phyloP scores from a whole-genome alignment of 2,113 vertebrate genomes.

The Alethe castanea region DNA sequence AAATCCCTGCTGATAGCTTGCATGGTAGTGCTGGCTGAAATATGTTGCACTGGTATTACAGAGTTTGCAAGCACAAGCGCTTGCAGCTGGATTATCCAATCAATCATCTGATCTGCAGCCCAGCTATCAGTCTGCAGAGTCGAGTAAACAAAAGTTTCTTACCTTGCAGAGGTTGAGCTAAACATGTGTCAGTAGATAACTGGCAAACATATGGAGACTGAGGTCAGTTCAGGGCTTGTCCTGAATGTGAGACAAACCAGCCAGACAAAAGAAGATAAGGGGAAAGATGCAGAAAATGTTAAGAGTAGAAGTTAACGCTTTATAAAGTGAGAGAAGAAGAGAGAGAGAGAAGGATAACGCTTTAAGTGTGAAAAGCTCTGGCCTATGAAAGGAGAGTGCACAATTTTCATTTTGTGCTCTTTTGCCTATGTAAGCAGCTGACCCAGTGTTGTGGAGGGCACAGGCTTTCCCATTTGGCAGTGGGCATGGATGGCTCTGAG shows the following conservation, averaged over 20 bases:
- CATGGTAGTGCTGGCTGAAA: neutral
- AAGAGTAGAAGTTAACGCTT: neutral
- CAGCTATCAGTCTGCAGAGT: neutral
- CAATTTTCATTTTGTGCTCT: neutral
- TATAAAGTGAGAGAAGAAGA: neutral
- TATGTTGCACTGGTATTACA: fast-evolving
- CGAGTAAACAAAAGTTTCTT: neutral
- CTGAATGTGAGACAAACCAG: neutral
- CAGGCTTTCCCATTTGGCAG: fast-evolving
- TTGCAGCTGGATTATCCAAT: neutral
- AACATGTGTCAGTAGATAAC: neutral
- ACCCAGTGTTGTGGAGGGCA: neutral
- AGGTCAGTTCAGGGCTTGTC: neutral
- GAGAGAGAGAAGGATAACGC: neutral
- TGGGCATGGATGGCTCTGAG: neutral
- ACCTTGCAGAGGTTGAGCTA: neutral
- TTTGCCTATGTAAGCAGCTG: neutral
- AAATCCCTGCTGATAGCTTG: neutral
- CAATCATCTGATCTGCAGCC: neutral
- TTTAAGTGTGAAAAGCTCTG: neutral
- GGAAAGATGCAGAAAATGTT: neutral
- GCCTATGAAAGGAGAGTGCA: neutral
- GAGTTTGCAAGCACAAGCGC: neutral
- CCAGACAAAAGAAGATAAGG: neutral
- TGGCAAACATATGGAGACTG: neutral